phyloP scores from a whole-genome alignment of 2,113 vertebrate genomes.

The Equus quagga region DNA sequence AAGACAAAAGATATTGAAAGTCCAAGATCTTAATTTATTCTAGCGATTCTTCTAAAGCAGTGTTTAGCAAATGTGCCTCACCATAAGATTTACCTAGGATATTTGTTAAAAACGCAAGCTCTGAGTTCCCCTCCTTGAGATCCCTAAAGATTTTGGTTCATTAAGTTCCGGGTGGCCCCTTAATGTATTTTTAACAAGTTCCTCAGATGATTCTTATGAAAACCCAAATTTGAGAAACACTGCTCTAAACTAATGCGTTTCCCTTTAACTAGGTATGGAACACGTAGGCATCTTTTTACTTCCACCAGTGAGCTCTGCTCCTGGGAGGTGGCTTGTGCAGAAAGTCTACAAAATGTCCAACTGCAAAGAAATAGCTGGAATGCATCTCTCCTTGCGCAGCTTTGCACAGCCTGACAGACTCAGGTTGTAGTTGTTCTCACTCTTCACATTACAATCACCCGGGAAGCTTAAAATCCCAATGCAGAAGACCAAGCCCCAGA shows the following conservation, averaged over 20 bases:
- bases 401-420: constrained; percentile 33
- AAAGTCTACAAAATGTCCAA: constrained; percentile 43
- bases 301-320: background rate
- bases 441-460: background rate
- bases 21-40: background rate
- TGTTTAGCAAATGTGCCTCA: constrained; percentile 33
- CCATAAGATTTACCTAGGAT: background rate
- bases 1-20: constrained; percentile 11
- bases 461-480: background rate
- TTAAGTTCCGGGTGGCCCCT: background rate
- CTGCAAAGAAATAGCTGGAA: background rate
- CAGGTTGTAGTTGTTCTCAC: background rate
- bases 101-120: constrained; percentile 40
- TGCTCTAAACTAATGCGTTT: constrained; percentile 37
- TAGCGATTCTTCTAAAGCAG: constrained; percentile 18
- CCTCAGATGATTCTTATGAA: background rate
- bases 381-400: background rate
- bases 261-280: constrained; percentile 18
- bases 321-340: background rate
- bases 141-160: constrained; percentile 13
- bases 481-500: background rate
- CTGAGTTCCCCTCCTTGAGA: background rate
- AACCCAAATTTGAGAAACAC: background rate
- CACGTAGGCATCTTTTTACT: background rate
- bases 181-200: constrained; percentile 40